Conservation (phyloP, 2,888 invertebrate genomes). For the Dascillus cervinus region DNA sequence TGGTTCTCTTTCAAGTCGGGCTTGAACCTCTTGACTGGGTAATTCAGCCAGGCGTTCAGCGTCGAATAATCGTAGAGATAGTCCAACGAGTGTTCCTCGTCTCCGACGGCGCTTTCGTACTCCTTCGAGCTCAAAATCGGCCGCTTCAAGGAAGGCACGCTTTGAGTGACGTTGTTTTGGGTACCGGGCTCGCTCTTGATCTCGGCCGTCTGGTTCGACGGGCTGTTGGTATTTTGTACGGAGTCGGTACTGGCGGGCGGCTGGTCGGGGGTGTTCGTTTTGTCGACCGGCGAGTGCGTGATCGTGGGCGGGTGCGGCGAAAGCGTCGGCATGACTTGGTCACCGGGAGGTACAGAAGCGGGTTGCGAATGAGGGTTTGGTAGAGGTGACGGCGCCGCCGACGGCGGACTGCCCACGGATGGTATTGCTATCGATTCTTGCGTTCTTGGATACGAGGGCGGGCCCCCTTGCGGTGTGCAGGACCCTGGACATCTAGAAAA, state of each 20-base stretch:
- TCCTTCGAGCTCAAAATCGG: slow-evolving; percentile 72
- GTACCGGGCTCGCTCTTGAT: slow-evolving; percentile 23
- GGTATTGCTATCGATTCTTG: slow-evolving; percentile 48
- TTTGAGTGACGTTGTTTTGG: slow-evolving; percentile 19
- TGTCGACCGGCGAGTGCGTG: slow-evolving; percentile 29
- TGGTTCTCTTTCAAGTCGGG: slow-evolving; percentile 46
- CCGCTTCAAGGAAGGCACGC: slow-evolving; percentile 49
- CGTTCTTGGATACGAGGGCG: slow-evolving; percentile 59
- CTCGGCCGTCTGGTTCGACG: slow-evolving; percentile 26
- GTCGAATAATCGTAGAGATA: slow-evolving; percentile 85
- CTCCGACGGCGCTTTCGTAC: slow-evolving; percentile 69
- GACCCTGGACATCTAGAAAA: slow-evolving; percentile 36
- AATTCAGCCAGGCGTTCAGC: slow-evolving; percentile 79
- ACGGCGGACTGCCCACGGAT: slow-evolving; percentile 47
- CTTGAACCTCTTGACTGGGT: slow-evolving; percentile 85
- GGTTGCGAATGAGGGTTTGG: slow-evolving; percentile 66
- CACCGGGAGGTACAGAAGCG: slow-evolving; percentile 57
- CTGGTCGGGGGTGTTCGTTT: slow-evolving; percentile 20
- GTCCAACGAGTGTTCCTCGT: slow-evolving; percentile 72
- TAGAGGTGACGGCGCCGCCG: slow-evolving; percentile 55
- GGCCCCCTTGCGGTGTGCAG: slow-evolving; percentile 55
- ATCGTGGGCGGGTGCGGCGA: slow-evolving; percentile 56
- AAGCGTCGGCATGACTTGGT: slow-evolving; percentile 60
- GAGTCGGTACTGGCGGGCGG: slow-evolving; percentile 28
- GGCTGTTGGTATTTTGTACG: slow-evolving; percentile 21